Conservation (phyloP, 2,888 invertebrate genomes). For the Sphecodes monilicornis region DNA sequence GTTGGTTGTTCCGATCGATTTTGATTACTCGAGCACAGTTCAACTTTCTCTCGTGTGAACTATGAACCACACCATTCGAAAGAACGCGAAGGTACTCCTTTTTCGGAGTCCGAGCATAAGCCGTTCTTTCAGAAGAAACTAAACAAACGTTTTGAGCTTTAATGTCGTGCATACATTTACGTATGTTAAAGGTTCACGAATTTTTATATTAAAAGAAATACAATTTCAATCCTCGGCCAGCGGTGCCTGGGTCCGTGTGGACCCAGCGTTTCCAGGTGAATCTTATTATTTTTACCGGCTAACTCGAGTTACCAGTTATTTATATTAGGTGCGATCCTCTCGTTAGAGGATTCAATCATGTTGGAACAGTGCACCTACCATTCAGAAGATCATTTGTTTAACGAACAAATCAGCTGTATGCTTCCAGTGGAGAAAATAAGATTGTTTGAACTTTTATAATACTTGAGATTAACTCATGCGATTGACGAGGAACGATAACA, state of each 20-base stretch:
- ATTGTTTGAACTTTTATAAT: not conserved
- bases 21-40: not conserved
- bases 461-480: not conserved
- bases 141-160: not conserved
- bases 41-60: not conserved
- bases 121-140: not conserved
- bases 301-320: not conserved
- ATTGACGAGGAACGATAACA: not conserved
- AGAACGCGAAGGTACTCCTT: not conserved
- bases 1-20: not conserved
- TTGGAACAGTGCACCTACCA: not conserved
- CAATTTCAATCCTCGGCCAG: not conserved
- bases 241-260: not conserved
- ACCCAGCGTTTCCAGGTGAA: not conserved
- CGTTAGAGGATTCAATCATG: not conserved
- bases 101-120: not conserved
- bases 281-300: not conserved
- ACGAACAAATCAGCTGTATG: not conserved
- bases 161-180: conserved; percentile 4
- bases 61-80: not conserved
- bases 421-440: not conserved
- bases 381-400: not conserved
- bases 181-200: not conserved
- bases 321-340: not conserved
- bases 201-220: conserved; percentile 1